Evolutionary conservation across 2,113 vertebrate genomes (phyloP), one percentile per base, ranked within the genome.

Genomic region (Otis tarda): DNA sequence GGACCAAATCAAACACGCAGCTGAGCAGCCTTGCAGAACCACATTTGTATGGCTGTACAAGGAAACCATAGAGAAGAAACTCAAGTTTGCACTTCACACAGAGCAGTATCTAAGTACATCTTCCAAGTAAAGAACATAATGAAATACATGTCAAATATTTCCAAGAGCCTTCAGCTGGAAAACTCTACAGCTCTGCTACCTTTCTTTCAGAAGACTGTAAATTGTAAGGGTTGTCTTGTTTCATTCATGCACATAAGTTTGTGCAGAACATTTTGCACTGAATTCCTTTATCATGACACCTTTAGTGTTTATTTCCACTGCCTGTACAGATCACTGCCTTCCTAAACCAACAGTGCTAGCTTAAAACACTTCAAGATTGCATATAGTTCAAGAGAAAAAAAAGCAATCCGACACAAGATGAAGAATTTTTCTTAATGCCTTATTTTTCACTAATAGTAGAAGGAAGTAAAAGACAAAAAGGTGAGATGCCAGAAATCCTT

Each of bases 251-350:
- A 83, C 10, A 2, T 35, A 74, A 47, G 30, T 28, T n/a, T 70
- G 59, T 55, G 68, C 61, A 90, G 73, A 74, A 89, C 3, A 18
- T 79, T 89, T 67, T 64, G 47, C 49, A 89, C 47, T 9, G 8
- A 93, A 91, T 91, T 91, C 83, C 57, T 85, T 71, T 71, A 84
- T 53, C 41, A 74, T 55, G 50, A 84, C 57, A 90, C 68, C 60
- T 93, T 89, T 18, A 60, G 52, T 60, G 67, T 89, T 78, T 95
- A 86, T 89, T 94, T 92, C 83, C 43, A 92, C 73, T 24, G 60
- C 49, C 41, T 15, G 7, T 56, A 76, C 2, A 24, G 75, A 73
- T 91, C 64, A 39, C 45, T 55, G 56, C 41, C 50, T 90, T 84
- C 75, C 63, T 95, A 80, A 88, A 77, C 21, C 56, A 77, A 70